Percentiles rank a stretch among this genome's conserved stretches.
Evolutionary conservation across 2,888 invertebrate species (phyloP).

Genomic region (Melipona beecheii): DNA sequence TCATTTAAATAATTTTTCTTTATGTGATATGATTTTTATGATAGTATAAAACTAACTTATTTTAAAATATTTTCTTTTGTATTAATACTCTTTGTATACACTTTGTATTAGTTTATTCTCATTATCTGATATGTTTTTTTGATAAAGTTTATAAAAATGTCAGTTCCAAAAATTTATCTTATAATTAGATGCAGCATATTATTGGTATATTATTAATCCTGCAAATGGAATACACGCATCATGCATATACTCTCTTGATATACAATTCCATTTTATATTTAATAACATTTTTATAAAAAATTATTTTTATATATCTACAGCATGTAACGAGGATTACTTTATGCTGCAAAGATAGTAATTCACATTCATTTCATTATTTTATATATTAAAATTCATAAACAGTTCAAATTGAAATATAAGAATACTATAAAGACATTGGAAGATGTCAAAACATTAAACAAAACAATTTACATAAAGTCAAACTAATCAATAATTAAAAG

Average conservation of each 20-base stretch:
- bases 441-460: slow-evolving; percentile 3
- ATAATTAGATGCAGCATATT: slow-evolving; percentile 22
- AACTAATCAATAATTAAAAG: not conserved
- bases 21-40: not conserved
- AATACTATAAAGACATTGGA: slow-evolving; percentile 16
- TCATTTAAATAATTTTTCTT: not conserved
- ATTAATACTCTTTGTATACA: not conserved
- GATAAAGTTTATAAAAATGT: slow-evolving; percentile 26
- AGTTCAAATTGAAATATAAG: slow-evolving; percentile 21
- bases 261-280: slow-evolving; percentile 40
- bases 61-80: not conserved
- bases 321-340: not conserved
- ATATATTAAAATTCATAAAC: slow-evolving; percentile 4
- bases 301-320: slow-evolving; percentile 37
- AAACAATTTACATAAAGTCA: slow-evolving; percentile 1
- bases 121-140: not conserved
- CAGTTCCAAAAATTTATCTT: slow-evolving; percentile 5
- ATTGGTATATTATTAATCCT: slow-evolving; percentile 47
- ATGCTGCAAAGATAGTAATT: slow-evolving; percentile 15
- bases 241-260: slow-evolving; percentile 23
- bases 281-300: slow-evolving; percentile 42
- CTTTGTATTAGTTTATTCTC: not conserved
- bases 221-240: slow-evolving; percentile 40
- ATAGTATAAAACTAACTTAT: slow-evolving; percentile 7
- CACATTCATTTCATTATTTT: slow-evolving; percentile 10